Evolutionary conservation across 1,140 invertebrate genomes (phyloP).

Genomic region (Drosophila mojavensis): DNA sequence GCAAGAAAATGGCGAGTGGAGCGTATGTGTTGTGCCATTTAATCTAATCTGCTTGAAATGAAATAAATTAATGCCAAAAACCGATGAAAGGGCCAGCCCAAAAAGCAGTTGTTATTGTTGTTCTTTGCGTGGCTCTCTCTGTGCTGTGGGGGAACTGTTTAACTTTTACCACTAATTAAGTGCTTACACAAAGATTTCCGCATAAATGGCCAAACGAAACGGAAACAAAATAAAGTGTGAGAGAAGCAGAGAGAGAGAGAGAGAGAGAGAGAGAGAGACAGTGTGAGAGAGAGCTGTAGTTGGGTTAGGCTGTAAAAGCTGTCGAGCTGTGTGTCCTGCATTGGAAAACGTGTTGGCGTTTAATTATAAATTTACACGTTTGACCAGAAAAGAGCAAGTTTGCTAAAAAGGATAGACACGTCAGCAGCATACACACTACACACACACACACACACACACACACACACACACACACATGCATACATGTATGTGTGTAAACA

Average conservation of each 20-base stretch:
- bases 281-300: neutral
- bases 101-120: conserved; percentile 53
- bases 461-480: conserved; percentile 19
- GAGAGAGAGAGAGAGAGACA: neutral
- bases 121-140: conserved; percentile 24
- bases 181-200: conserved; percentile 79
- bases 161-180: conserved; percentile 82
- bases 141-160: conserved; percentile 56
- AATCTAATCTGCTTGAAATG: conserved; percentile 77
- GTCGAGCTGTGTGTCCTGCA: conserved; percentile 25
- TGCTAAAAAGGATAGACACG: conserved; percentile 75
- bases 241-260: neutral
- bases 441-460: conserved; percentile 16
- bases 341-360: conserved; percentile 72
- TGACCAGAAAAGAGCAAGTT: conserved; percentile 72
- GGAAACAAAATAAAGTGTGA: conserved; percentile 7
- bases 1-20: conserved; percentile 48
- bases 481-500: conserved; percentile 3
- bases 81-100: conserved; percentile 21
- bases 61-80: conserved; percentile 73
- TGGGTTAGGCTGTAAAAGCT: neutral
- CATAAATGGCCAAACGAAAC: conserved; percentile 63
- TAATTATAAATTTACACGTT: conserved; percentile 81
- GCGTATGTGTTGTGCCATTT: conserved; percentile 61
- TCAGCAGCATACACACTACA: conserved; percentile 40